Evolutionary conservation across 1,140 invertebrate genomes (phyloP).

Genomic region (Drosophila watanabei): DNA sequence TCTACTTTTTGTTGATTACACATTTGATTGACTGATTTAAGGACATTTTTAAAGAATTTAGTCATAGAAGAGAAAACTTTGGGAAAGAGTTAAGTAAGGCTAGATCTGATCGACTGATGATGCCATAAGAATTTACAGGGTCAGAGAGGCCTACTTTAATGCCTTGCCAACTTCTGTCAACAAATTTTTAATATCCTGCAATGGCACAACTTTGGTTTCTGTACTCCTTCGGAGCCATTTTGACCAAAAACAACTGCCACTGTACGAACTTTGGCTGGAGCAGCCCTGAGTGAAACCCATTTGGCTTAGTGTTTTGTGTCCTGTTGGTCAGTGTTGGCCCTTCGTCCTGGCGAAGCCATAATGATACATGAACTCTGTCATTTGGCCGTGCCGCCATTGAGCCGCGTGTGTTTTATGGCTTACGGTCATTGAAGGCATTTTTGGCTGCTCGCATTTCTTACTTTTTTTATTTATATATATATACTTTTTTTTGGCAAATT

Average conservation of each 20-base stretch:
- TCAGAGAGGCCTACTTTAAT: background rate
- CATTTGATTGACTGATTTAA: constrained; percentile 4
- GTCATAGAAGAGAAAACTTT: too few relatives aligned
- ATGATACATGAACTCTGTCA: constrained; percentile 76
- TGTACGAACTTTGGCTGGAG: constrained; percentile 11
- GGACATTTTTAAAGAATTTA: background rate
- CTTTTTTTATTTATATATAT: constrained; percentile 34
- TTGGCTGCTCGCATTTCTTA: constrained; percentile 40
- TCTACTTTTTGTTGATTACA: background rate
- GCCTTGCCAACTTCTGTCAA: background rate
- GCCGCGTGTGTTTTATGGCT: constrained; percentile 82
- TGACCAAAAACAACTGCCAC: background rate
- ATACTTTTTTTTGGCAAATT: constrained; percentile 33
- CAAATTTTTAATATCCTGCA: background rate
- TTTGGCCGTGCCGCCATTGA: constrained; percentile 56
- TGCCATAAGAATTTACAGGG: too few relatives aligned
- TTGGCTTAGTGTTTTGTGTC: constrained; percentile 21
- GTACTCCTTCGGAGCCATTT: constrained; percentile 2
- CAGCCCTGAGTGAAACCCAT: constrained; percentile 2
- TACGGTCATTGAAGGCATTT: constrained; percentile 65
- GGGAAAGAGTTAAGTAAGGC: too few relatives aligned
- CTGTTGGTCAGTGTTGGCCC: constrained; percentile 49
- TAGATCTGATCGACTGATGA: background rate
- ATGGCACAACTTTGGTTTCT: background rate
- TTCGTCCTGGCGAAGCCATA: constrained; percentile 53